These are phyloP conservation scores for Priocnemis perturbator DNA, from an alignment of 2,888 invertebrate genomes.

Conservation along the genomic window DNA sequence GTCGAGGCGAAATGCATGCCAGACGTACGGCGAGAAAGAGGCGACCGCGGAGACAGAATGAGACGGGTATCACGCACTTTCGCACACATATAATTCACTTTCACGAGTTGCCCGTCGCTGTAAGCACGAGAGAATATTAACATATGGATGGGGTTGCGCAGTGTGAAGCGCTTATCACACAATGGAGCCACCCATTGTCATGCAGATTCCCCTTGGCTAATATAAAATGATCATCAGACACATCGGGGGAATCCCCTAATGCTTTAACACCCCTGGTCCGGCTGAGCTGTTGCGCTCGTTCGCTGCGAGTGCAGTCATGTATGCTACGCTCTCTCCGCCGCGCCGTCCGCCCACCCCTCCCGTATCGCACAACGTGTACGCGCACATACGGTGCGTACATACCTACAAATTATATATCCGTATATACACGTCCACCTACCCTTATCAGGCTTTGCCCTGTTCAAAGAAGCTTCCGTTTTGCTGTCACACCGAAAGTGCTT, in stretches of 20 bases:
- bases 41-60: slow-evolving; percentile 1
- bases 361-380: no score
- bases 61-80: slow-evolving; percentile 44
- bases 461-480: slow-evolving; percentile 34
- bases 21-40: neutral
- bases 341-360: neutral
- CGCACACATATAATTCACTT: slow-evolving; percentile 58
- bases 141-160: slow-evolving; percentile 60
- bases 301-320: slow-evolving; percentile 52
- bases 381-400: no score
- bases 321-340: slow-evolving; percentile 34
- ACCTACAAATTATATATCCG: no score
- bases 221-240: slow-evolving; percentile 68
- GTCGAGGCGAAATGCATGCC: no score
- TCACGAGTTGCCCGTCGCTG: slow-evolving; percentile 50
- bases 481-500: slow-evolving; percentile 21
- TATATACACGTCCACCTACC: no score
- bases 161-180: slow-evolving; percentile 69
- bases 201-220: slow-evolving; percentile 68
- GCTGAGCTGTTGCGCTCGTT: slow-evolving; percentile 51
- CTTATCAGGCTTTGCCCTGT: slow-evolving; percentile 23
- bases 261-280: slow-evolving; percentile 57
- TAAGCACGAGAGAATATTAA: slow-evolving; percentile 56
- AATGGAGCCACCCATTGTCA: slow-evolving; percentile 66
- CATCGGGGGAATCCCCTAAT: slow-evolving; percentile 64